Evolutionary conservation across 2,888 invertebrate species (phyloP).

Genomic region (Eumacrocentrus americanus): DNA sequence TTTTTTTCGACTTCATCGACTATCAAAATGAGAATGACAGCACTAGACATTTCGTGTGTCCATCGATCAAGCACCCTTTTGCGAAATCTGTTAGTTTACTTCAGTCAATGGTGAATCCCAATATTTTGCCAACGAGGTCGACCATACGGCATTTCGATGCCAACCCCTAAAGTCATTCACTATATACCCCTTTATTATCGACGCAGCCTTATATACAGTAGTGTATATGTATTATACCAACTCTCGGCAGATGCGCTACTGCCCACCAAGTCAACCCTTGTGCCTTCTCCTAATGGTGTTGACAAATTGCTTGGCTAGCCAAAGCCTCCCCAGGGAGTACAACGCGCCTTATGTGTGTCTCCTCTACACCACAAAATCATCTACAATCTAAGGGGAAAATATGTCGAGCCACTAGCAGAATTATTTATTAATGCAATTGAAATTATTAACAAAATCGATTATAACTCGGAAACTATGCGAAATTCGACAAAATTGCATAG

Average conservation of each 20-base stretch:
- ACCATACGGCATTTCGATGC: constrained; percentile 39
- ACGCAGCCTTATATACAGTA: constrained; percentile 38
- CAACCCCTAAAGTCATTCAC: constrained; percentile 53
- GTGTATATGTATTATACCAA: no score
- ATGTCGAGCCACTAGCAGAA: background rate
- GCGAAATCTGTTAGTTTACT: constrained; percentile 41
- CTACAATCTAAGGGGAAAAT: constrained; percentile 7
- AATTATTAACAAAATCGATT: background rate
- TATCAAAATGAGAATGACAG: no score
- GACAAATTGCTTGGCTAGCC: constrained; percentile 62
- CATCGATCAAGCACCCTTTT: constrained; percentile 2
- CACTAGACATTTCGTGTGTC: no score
- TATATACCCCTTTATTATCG: constrained; percentile 59
- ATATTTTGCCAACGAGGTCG: constrained; percentile 57
- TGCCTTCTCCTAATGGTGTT: constrained; percentile 57
- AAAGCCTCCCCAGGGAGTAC: constrained; percentile 50
- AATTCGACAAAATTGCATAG: background rate
- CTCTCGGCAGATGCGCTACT: constrained; percentile 56
- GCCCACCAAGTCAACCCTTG: constrained; percentile 56
- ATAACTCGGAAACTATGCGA: no score
- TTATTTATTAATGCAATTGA: constrained; percentile 8
- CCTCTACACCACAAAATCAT: constrained; percentile 32
- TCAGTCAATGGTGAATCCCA: constrained; percentile 45
- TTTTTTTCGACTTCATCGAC: background rate
- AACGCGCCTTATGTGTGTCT: constrained; percentile 33